Conservation (phyloP, 1,140 invertebrate genomes). For the Aphelenchoides fujianensis region DNA sequence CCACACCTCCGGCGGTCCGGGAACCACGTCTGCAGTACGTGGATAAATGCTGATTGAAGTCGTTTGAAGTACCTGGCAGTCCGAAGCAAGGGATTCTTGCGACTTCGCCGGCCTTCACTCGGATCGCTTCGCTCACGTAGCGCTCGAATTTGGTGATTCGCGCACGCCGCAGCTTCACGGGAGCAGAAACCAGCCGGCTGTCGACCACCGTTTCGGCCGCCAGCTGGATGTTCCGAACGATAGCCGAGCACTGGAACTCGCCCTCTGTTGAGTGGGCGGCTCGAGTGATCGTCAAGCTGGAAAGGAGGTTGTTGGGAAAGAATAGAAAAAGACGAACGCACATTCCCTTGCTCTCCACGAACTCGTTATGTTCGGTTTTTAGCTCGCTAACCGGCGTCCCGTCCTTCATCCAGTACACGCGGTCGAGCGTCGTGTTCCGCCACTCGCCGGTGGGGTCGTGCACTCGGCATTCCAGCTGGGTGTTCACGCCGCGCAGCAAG, state of each 20-base stretch:
- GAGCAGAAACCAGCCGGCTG: slow-evolving; percentile 41
- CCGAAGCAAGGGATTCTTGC: slow-evolving; percentile 39
- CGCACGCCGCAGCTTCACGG: slow-evolving; percentile 34
- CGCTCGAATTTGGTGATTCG: slow-evolving; percentile 45
- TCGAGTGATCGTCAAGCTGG: slow-evolving; percentile 26
- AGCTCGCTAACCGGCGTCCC: slow-evolving; percentile 30
- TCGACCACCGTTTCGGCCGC: slow-evolving; percentile 21
- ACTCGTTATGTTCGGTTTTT: slow-evolving; percentile 26
- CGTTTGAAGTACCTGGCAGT: slow-evolving; percentile 23
- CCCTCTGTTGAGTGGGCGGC: slow-evolving; percentile 42
- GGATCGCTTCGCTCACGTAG: slow-evolving; percentile 19
- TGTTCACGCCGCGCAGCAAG: slow-evolving; percentile 21
- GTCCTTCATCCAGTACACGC: slow-evolving; percentile 39
- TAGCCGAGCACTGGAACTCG: slow-evolving; percentile 42
- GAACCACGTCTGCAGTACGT: slow-evolving; percentile 34
- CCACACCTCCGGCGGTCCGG: slow-evolving; percentile 50
- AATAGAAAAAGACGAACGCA: slow-evolving; percentile 10
- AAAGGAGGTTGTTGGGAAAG: slow-evolving; percentile 29
- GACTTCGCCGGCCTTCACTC: slow-evolving; percentile 37
- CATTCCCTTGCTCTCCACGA: slow-evolving; percentile 26
- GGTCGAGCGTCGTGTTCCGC: slow-evolving; percentile 26
- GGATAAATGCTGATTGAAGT: not conserved
- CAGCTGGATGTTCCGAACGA: slow-evolving; percentile 33
- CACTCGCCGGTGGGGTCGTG: slow-evolving; percentile 16
- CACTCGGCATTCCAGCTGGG: slow-evolving; percentile 30